A percentile compares a stretch with the other conserved stretches of the same genome.
Conservation (phyloP, 2,113 vertebrate species). For the Sander lucioperca region DNA sequence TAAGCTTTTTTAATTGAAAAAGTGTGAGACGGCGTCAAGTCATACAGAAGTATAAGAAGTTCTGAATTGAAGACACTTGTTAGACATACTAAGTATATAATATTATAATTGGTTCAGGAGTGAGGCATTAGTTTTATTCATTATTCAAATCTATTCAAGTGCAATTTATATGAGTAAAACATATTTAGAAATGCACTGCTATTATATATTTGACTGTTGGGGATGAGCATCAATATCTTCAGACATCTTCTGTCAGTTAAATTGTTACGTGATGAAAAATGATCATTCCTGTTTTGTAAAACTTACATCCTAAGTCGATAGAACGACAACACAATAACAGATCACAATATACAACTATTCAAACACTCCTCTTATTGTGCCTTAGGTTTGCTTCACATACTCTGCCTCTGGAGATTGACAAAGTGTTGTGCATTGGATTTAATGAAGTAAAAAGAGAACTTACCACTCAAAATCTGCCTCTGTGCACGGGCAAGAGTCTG, state of each 20-base stretch:
- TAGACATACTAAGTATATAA: not conserved
- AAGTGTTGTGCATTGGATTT: conserved; percentile 64
- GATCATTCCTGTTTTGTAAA: not conserved
- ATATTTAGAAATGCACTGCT: not conserved
- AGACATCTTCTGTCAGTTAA: not conserved
- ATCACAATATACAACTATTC: conserved; percentile 32
- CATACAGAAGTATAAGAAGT: not conserved
- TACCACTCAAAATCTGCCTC: conserved; percentile 96
- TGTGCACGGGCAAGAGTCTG: conserved; percentile 92
- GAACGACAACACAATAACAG: conserved; percentile 33
- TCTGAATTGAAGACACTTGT: conserved; percentile 21
- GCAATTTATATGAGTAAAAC: not conserved
- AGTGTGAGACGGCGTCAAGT: conserved; percentile 9
- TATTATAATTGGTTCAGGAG: conserved; percentile 3
- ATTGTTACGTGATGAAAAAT: not conserved
- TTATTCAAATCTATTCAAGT: conserved; percentile 19
- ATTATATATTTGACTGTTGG: not conserved
- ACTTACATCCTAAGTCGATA: not conserved
- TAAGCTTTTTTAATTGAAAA: conserved; percentile 25
- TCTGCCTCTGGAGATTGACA: conserved; percentile 61
- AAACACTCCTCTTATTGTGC: conserved; percentile 37
- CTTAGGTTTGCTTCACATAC: conserved; percentile 55
- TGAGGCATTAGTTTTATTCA: not conserved
- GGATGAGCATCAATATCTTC: not conserved
- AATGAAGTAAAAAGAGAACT: conserved; percentile 81